These are phyloP conservation scores for Lasioglossum albipes DNA, from an alignment of 1,140 invertebrate species.

Conservation along the genomic window DNA sequence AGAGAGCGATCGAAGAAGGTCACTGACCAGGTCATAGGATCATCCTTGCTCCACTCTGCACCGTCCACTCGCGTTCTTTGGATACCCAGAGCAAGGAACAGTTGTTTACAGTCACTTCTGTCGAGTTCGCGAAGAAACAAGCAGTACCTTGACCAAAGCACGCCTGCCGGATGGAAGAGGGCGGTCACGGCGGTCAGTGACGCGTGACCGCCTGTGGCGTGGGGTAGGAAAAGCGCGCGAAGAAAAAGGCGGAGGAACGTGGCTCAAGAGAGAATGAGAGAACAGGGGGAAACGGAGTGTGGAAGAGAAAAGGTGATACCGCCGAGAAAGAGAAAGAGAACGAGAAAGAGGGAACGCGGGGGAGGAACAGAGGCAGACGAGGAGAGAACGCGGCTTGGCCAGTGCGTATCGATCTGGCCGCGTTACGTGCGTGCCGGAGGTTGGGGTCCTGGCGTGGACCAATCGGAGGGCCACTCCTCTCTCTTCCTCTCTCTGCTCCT, in stretches of 20 bases:
- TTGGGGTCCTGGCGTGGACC: constrained; percentile 76
- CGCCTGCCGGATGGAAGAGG: constrained; percentile 31
- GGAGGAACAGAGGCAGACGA: constrained; percentile 2
- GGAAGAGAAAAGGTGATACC: neutral
- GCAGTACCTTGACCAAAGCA: neutral
- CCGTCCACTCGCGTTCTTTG: neutral
- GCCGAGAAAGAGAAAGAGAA: constrained; percentile 15
- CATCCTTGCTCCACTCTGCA: too few relatives aligned
- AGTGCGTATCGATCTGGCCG: constrained; percentile 80
- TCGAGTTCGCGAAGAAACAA: neutral
- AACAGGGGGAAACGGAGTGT: constrained; percentile 25
- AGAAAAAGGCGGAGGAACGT: constrained; percentile 2
- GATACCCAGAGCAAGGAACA: neutral
- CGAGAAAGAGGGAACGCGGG: constrained; percentile 18
- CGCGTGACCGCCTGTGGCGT: constrained; percentile 4
- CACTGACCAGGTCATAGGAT: too few relatives aligned
- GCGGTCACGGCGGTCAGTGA: constrained; percentile 38
- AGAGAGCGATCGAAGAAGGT: too few relatives aligned
- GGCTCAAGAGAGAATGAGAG: neutral
- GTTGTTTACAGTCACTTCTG: neutral
- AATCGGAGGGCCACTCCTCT: constrained; percentile 78
- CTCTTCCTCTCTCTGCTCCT: constrained; percentile 59
- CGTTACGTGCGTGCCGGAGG: constrained; percentile 77
- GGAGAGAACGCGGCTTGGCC: constrained; percentile 75
- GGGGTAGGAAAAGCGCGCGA: constrained; percentile 2